phyloP scores from a whole-genome alignment of 1,140 invertebrate genomes.

The Diachasmimorpha longicaudata region DNA sequence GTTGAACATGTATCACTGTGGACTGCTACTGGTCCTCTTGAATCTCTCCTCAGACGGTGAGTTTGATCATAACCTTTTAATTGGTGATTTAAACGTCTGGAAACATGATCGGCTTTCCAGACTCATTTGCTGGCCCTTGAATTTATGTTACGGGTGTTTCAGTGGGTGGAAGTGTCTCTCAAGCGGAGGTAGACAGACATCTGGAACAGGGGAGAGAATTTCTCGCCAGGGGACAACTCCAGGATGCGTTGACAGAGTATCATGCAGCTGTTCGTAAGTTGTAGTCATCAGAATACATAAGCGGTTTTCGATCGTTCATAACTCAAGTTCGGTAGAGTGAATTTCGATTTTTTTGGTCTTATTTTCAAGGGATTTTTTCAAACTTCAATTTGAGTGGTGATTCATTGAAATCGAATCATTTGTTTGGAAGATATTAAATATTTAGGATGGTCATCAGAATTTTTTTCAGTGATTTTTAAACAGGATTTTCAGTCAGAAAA shows the following conservation, averaged over 20 bases:
- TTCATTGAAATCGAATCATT: too few relatives aligned
- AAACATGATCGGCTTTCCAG: not conserved
- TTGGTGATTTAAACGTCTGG: not conserved
- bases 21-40: slow-evolving; percentile 50
- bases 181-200: slow-evolving; percentile 88
- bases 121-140: not conserved
- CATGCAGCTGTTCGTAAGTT: slow-evolving; percentile 94
- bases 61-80: slow-evolving; percentile 47
- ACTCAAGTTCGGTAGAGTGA: too few relatives aligned
- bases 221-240: slow-evolving; percentile 88
- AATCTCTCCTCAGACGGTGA: slow-evolving; percentile 55
- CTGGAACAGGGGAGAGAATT: slow-evolving; percentile 92
- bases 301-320: too few relatives aligned
- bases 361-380: too few relatives aligned
- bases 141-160: slow-evolving; percentile 39
- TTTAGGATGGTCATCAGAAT: too few relatives aligned
- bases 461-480: not conserved
- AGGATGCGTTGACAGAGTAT: slow-evolving; percentile 96
- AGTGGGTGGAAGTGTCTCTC: slow-evolving; percentile 70
- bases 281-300: not conserved
- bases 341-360: too few relatives aligned
- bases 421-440: too few relatives aligned
- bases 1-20: slow-evolving; percentile 50
- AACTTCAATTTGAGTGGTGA: too few relatives aligned
- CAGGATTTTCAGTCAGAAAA: too few relatives aligned